phyloP scores from a whole-genome alignment of 1,140 invertebrate species.

The Drosophila lini region DNA sequence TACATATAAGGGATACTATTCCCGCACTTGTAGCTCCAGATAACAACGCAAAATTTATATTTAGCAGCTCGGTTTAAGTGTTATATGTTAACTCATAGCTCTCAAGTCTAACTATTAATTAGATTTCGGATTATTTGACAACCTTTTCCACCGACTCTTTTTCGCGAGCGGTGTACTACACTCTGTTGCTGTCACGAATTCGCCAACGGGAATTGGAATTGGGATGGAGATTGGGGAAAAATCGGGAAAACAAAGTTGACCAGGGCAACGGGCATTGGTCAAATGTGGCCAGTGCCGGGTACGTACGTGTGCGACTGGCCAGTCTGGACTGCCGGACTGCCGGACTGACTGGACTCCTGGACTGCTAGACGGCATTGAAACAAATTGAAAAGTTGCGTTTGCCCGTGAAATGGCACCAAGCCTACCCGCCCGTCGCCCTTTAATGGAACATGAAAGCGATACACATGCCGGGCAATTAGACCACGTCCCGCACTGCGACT shows the following conservation, averaged over 20 bases:
- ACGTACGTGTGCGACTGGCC: conserved; percentile 32
- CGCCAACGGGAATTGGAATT: neutral
- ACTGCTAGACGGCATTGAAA: conserved; percentile 40
- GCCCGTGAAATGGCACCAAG: conserved; percentile 19
- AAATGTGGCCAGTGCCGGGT: conserved; percentile 15
- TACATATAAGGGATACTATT: too few species aligned
- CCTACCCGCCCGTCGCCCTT: neutral
- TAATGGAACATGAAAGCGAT: conserved; percentile 50
- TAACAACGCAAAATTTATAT: neutral
- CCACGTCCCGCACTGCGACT: conserved; percentile 45
- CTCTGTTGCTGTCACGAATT: conserved; percentile 28
- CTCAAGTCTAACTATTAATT: neutral
- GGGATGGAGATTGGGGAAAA: neutral
- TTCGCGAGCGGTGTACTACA: neutral
- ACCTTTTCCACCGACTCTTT: neutral
- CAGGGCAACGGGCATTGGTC: conserved; percentile 27
- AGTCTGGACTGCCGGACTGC: conserved; percentile 15
- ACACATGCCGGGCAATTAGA: conserved; percentile 54
- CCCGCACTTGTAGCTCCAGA: neutral
- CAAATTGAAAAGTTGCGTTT: conserved; percentile 61
- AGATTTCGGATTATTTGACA: neutral
- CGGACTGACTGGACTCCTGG: conserved; percentile 2
- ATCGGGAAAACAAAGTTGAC: conserved; percentile 15
- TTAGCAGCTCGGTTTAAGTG: neutral
- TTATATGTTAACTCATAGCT: neutral